These are phyloP conservation scores for Volucella inanis DNA, from an alignment of 2,888 invertebrate species.

Conservation along the genomic window DNA sequence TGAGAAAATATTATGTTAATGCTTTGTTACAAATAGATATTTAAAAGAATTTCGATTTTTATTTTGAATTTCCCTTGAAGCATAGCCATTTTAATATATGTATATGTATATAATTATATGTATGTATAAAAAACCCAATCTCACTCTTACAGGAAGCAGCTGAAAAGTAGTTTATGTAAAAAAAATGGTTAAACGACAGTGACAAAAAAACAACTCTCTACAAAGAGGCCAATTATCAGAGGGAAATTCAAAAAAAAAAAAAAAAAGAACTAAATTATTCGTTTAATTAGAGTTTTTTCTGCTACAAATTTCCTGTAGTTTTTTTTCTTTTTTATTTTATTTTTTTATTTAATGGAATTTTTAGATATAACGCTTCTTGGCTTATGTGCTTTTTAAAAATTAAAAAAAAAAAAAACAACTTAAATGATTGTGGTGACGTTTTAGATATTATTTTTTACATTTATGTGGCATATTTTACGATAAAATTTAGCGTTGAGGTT, in stretches of 20 bases:
- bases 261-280: background rate
- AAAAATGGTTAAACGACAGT: constrained; percentile 70
- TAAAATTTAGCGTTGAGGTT: background rate
- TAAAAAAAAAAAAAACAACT: too few relatives aligned
- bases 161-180: constrained; percentile 70
- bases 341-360: constrained; percentile 17
- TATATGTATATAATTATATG: too few relatives aligned
- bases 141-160: constrained; percentile 75
- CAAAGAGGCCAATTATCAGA: constrained; percentile 50
- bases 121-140: constrained; percentile 61
- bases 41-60: constrained; percentile 24
- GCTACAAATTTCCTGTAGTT: constrained; percentile 16
- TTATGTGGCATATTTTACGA: constrained; percentile 18
- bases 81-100: constrained; percentile 1
- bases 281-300: background rate
- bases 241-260: constrained; percentile 58
- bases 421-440: constrained; percentile 39
- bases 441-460: constrained; percentile 11
- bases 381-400: constrained; percentile 36
- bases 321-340: constrained; percentile 3
- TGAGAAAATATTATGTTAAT: constrained; percentile 51
- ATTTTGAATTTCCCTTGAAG: constrained; percentile 69
- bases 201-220: constrained; percentile 69
- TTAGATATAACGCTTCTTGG: background rate
- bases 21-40: background rate